These are phyloP conservation scores for Chionomys nivalis DNA, from an alignment of 2,113 vertebrate genomes.

Conservation along the genomic window DNA sequence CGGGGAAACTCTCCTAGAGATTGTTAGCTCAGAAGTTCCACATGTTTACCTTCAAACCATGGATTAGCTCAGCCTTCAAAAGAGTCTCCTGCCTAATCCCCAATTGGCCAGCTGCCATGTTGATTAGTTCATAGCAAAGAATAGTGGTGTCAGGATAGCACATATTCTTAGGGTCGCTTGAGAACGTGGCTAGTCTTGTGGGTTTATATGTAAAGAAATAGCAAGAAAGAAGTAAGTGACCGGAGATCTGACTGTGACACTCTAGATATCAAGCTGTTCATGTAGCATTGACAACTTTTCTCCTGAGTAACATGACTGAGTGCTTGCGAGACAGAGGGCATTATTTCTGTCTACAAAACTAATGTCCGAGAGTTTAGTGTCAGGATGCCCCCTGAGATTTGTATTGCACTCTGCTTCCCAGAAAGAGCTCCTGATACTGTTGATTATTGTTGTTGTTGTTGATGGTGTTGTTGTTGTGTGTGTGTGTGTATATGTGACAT, in stretches of 20 bases:
- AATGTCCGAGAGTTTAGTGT: neutral
- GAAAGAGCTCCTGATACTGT: neutral
- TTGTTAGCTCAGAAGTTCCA: conserved; percentile 53
- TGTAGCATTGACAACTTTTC: neutral
- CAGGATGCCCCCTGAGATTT: neutral
- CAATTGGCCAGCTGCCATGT: neutral
- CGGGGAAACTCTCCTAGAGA: neutral
- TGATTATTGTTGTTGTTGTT: neutral
- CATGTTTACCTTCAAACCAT: conserved; percentile 38
- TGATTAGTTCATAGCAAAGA: neutral
- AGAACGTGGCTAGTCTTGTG: neutral
- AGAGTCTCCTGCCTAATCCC: neutral
- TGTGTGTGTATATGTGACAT: neutral
- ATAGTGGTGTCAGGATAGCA: neutral
- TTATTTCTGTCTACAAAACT: neutral
- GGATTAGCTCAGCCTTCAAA: conserved; percentile 11
- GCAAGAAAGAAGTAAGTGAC: neutral
- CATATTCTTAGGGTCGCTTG: neutral
- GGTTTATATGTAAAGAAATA: neutral
- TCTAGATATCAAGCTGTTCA: neutral
- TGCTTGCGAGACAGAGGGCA: neutral
- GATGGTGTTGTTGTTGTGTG: neutral
- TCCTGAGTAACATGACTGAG: neutral
- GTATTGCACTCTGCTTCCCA: neutral
- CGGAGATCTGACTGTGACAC: neutral